Evolutionary conservation across 2,113 vertebrate species (phyloP), one percentile per base, ranked within the genome.

Genomic region (Anoplopoma fimbria): DNA sequence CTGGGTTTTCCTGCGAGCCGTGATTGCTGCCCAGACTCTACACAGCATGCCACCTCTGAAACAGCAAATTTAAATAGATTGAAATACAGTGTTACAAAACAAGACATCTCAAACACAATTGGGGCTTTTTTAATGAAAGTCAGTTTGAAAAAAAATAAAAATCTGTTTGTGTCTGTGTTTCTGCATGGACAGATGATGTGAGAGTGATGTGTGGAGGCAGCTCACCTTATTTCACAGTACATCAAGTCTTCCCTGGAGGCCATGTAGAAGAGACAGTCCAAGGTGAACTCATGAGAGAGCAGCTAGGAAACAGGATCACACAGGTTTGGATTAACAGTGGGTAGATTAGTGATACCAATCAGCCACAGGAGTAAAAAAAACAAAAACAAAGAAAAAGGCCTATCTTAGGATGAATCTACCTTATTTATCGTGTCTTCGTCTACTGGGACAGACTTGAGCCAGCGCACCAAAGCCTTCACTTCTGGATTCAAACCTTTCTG

Each of bases 11-110:
- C 95, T 92, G 68, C 92, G 92, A 51, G 91, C 90, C 15, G 82
- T 70, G 85, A 98, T 95, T 70, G 96, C 94, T 33, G 93, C 94
- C 97, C 97, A 98, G 47, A 98, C 87, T 33, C 96, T 95, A 87
- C 93, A 97, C 29, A 95, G 89, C 82, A 96, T 95, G 15, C 96
- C 97, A 0, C 95, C 96, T 91, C 97, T 98, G 93, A 79, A 89
- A 87, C 64, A 70, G 15, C 36, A 84, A 74, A 29, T 13, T 21
- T 15, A 0, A 0, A 77, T 27, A 62, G 25, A 61, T 34, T 38
- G 47, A 33, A 61, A 57, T 1, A 27, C 31, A 58, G 4, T 2
- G 61, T 65, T 71, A 17, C 33, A 36, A 45, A 63, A 64, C 8
- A 1, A 34, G 25, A 1, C 1, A 9, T 17, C 31, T 31, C 21